Evolutionary conservation across 2,113 vertebrate genomes (phyloP).

Genomic region (Saccopteryx leptura): DNA sequence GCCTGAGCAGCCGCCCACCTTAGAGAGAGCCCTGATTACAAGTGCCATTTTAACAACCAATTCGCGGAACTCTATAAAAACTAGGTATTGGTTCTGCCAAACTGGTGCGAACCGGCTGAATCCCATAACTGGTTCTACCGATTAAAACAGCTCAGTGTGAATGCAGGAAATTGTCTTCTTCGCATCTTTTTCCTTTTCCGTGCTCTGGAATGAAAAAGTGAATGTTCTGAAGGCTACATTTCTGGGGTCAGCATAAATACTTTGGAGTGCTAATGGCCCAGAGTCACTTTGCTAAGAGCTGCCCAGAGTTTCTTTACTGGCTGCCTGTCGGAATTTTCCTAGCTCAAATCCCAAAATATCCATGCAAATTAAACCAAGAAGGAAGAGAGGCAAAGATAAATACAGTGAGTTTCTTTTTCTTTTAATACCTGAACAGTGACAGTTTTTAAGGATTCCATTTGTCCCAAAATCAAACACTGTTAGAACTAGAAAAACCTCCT

Average conservation of each 20-base stretch:
- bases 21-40: too few relatives aligned
- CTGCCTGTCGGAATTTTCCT: conserved; percentile 8
- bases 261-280: neutral
- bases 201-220: neutral
- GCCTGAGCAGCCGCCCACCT: too few relatives aligned
- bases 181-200: neutral
- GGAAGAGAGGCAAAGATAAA: conserved; percentile 40
- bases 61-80: too few relatives aligned
- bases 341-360: conserved; percentile 53
- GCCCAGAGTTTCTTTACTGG: neutral
- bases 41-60: too few relatives aligned
- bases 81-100: too few relatives aligned
- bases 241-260: neutral
- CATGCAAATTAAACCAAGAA: conserved; percentile 46
- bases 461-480: conserved; percentile 9
- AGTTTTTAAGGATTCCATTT: neutral
- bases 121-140: neutral
- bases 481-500: neutral
- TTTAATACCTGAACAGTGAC: neutral
- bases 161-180: neutral
- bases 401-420: neutral
- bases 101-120: too few relatives aligned
- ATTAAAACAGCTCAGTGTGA: neutral
- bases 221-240: neutral
- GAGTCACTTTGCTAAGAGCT: neutral